Evolutionary conservation across 2,113 vertebrate species (phyloP).

Genomic region (Odocoileus virginianus): DNA sequence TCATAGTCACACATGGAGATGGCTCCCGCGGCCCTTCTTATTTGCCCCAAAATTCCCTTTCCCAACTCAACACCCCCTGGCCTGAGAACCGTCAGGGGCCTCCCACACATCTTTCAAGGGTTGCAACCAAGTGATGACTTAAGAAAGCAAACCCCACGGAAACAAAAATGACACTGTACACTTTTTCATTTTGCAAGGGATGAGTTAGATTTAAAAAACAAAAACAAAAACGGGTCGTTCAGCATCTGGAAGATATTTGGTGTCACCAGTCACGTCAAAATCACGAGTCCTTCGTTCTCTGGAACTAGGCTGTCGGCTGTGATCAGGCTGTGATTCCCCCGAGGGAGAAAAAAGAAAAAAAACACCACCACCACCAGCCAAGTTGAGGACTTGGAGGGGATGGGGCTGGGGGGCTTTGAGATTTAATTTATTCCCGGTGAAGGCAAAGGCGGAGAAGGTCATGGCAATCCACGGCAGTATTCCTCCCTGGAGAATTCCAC

Average conservation of each 20-base stretch:
- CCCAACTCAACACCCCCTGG: accelerated
- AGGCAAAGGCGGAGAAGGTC: background rate
- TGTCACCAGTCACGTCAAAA: background rate
- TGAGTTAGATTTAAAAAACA: background rate
- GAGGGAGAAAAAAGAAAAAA: accelerated
- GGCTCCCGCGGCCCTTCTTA: accelerated
- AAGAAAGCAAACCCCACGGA: background rate
- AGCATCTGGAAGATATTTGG: background rate
- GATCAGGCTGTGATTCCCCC: accelerated
- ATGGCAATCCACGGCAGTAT: background rate
- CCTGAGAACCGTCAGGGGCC: background rate
- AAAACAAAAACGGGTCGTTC: background rate
- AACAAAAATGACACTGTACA: accelerated
- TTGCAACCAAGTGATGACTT: too few species aligned
- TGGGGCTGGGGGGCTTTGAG: accelerated
- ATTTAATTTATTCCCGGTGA: background rate
- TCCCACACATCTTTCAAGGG: background rate
- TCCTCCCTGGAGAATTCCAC: background rate
- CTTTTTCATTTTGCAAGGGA: background rate
- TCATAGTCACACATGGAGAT: too few species aligned
- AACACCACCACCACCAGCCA: accelerated
- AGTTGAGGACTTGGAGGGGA: background rate
- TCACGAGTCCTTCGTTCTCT: background rate
- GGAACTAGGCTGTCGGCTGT: background rate
- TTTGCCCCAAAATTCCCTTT: background rate